phyloP scores from a whole-genome alignment of 2,113 vertebrate species.

The Ramphastos sulfuratus region DNA sequence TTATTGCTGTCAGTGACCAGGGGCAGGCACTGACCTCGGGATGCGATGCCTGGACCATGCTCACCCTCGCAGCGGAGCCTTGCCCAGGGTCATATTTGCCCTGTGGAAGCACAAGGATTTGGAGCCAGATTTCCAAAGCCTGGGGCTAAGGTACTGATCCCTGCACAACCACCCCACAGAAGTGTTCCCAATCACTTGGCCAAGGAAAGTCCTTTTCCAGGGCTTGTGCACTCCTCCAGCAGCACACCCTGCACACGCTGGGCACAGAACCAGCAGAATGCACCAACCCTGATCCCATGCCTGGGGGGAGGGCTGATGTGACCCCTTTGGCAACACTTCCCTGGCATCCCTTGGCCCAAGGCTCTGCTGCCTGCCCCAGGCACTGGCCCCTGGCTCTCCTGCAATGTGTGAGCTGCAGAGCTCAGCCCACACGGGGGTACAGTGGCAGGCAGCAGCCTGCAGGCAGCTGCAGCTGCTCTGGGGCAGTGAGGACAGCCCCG shows the following conservation, averaged over 20 bases:
- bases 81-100: background rate
- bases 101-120: background rate
- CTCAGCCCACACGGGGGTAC: accelerated
- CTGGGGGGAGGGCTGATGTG: background rate
- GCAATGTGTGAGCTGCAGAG: accelerated
- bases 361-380: background rate
- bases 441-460: too few species aligned
- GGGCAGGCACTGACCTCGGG: background rate
- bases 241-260: background rate
- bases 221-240: background rate
- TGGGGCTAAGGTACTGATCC: background rate
- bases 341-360: background rate
- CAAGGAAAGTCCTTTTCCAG: constrained; percentile 32
- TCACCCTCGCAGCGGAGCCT: background rate
- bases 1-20: background rate
- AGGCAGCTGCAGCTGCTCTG: too few species aligned
- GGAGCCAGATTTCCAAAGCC: constrained; percentile 45
- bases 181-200: background rate
- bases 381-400: background rate
- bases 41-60: background rate
- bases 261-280: background rate
- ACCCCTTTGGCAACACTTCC: background rate
- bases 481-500: background rate
- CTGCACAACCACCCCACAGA: constrained; percentile 2
- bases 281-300: background rate